Percentiles rank a stretch among this genome's conserved stretches.
Conservation (phyloP, 2,797 vertebrate species). For the Cyprinodon diabolis region DNA sequence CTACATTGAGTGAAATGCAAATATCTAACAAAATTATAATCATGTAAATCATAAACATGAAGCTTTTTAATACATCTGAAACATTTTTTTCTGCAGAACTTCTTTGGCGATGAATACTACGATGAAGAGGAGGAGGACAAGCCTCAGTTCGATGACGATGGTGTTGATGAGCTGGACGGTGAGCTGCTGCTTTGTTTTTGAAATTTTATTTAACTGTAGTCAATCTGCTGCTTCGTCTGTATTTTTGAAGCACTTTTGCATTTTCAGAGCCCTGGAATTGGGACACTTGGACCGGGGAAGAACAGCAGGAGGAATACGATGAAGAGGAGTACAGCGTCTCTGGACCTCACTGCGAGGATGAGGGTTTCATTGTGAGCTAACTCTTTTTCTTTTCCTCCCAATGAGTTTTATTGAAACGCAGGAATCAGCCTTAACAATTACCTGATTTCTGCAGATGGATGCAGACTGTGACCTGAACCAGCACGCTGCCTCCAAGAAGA, state of each 20-base stretch:
- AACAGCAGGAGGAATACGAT: constrained; percentile 13
- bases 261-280: constrained; percentile 90
- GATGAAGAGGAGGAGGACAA: constrained; percentile 83
- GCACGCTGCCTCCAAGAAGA: constrained; percentile 73
- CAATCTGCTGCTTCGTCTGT: not conserved
- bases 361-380: constrained; percentile 83
- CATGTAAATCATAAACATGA: rapidly evolving
- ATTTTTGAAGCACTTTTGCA: not conserved
- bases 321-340: constrained; percentile 32
- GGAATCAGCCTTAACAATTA: constrained; percentile 38
- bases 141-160: constrained; percentile 88
- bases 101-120: constrained; percentile 88
- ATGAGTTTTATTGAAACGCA: no score
- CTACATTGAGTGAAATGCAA: not conserved
- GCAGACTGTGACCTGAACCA: constrained; percentile 83
- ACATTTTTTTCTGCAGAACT: constrained; percentile 74
- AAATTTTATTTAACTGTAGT: no score
- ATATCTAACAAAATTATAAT: not conserved
- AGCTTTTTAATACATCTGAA: not conserved
- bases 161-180: constrained; percentile 72
- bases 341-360: constrained; percentile 84
- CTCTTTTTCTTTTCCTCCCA: not conserved
- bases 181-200: no score
- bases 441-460: no score
- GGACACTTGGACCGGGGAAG: constrained; percentile 85